phyloP scores from a whole-genome alignment of 64 coral and sea anemone species.

The Exaiptasia diaphana region DNA sequence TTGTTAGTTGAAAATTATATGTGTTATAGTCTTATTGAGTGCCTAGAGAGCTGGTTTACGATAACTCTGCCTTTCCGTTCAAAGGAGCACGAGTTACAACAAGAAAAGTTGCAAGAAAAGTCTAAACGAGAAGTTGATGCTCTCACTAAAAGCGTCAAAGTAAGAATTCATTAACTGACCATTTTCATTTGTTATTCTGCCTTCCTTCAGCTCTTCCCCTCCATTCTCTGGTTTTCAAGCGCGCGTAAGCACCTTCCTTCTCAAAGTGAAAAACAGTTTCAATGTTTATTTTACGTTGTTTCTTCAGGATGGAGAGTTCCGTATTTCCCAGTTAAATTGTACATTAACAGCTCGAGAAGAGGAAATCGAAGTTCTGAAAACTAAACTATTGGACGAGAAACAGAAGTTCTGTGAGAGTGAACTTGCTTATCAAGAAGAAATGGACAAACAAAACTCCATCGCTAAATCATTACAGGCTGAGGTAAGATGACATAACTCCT shows the following conservation, averaged over 20 bases:
- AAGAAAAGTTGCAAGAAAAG: constrained; percentile 43
- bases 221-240: no score
- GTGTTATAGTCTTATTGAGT: no score
- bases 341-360: constrained; percentile 50
- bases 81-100: constrained; percentile 38
- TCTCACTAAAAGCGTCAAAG: constrained; percentile 25
- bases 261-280: no score
- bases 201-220: no score
- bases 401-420: constrained; percentile 70
- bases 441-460: constrained; percentile 50
- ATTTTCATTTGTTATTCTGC: no score
- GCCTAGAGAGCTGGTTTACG: no score
- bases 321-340: constrained; percentile 59
- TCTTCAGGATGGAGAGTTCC: constrained; percentile 66
- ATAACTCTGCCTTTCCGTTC: no score
- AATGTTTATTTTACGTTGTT: no score
- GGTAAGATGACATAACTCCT: no score
- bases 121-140: constrained; percentile 25
- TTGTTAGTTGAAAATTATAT: no score
- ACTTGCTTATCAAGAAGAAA: constrained; percentile 39
- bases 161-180: no score
- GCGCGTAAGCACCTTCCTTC: no score
- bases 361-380: constrained; percentile 63
- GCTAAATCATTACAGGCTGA: constrained; percentile 57
- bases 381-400: constrained; percentile 65